Conservation (phyloP, 2,113 vertebrate species). For the Platycercus adscitus region DNA sequence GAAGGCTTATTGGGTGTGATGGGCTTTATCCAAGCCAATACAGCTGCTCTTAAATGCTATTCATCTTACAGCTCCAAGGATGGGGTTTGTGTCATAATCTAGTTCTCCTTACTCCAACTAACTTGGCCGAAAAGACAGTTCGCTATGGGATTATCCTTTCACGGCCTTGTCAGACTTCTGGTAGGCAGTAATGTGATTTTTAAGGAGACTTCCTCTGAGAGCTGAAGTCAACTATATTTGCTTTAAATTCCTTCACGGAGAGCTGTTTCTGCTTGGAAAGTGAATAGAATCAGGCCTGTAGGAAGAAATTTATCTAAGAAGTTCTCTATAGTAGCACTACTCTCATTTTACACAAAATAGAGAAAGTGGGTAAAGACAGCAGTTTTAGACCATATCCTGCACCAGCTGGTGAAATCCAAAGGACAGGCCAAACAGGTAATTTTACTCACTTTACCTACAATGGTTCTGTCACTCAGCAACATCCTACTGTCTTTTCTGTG, state of each 20-base stretch:
- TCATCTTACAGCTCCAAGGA: neutral
- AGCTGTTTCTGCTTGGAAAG: neutral
- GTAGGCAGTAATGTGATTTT: neutral
- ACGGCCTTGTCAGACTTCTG: neutral
- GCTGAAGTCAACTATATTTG: fast-evolving
- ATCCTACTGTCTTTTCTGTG: neutral
- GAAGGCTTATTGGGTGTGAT: neutral
- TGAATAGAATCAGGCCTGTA: neutral
- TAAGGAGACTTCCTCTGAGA: neutral
- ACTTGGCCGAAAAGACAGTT: neutral
- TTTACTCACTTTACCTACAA: neutral
- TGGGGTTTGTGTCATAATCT: neutral
- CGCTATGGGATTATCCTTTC: neutral
- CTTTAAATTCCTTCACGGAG: neutral
- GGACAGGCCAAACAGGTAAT: neutral
- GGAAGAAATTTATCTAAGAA: neutral
- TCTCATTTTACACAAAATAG: neutral
- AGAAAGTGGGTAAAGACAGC: neutral
- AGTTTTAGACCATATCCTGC: neutral
- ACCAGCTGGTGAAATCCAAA: neutral
- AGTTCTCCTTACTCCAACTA: neutral
- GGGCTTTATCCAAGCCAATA: neutral
- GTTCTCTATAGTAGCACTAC: fast-evolving
- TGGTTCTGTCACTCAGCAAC: neutral
- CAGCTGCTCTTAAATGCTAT: neutral